A percentile compares a stretch with the other conserved stretches of the same genome.
phyloP scores from a whole-genome alignment of 2,113 vertebrate genomes.

The Zapornia atra region DNA sequence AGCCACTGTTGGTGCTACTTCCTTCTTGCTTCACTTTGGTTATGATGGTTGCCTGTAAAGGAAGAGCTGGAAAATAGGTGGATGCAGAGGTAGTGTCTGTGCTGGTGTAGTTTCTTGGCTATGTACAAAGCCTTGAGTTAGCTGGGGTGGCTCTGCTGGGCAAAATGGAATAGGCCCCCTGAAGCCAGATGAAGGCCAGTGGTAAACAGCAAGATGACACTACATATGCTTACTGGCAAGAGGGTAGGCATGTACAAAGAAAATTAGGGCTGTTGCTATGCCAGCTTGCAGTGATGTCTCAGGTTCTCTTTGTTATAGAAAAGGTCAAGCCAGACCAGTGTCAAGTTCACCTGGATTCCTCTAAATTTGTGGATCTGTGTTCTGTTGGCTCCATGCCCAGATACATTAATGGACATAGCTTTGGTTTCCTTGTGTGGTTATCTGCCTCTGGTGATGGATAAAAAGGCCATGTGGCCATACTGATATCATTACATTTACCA shows the following conservation, averaged over 20 bases:
- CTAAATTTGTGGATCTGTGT: not conserved
- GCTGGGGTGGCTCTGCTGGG: not conserved
- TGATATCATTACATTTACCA: conserved; percentile 48
- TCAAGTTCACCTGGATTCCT: conserved; percentile 19
- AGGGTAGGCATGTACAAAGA: not conserved
- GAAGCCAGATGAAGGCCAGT: not conserved
- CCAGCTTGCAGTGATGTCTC: not conserved
- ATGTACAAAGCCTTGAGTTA: not conserved
- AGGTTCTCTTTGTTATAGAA: not conserved
- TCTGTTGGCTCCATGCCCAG: conserved; percentile 29
- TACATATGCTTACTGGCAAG: not conserved
- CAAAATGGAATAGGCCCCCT: not conserved
- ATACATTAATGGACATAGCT: not conserved
- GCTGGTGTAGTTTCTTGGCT: not conserved
- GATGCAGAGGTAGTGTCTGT: not conserved
- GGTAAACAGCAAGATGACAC: not conserved
- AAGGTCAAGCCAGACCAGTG: not conserved
- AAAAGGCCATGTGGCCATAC: conserved; percentile 18
- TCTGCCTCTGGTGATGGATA: conserved; percentile 39
- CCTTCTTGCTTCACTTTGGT: not conserved
- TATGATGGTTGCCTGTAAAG: not conserved
- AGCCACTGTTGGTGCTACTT: not conserved
- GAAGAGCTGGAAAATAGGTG: not conserved
- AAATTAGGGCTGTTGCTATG: not conserved
- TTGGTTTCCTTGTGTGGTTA: not conserved